These are phyloP conservation scores for Rhodinocichla rosea DNA, from an alignment of 2,113 vertebrate species.

Conservation along the genomic window DNA sequence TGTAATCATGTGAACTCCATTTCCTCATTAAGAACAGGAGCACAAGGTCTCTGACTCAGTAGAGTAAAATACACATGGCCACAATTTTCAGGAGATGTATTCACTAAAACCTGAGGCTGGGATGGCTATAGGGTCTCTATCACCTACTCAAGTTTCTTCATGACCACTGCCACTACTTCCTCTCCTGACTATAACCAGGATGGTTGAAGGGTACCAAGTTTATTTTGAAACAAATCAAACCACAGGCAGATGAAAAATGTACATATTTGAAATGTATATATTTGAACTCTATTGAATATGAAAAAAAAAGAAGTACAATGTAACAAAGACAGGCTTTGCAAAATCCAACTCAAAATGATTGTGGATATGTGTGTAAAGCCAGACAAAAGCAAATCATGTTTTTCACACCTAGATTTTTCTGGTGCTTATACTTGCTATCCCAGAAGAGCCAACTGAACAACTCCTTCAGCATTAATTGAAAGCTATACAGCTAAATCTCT, in stretches of 20 bases:
- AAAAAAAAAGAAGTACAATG: accelerated
- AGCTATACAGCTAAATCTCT: background rate
- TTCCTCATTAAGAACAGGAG: background rate
- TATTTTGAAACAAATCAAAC: background rate
- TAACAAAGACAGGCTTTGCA: background rate
- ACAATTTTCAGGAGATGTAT: background rate
- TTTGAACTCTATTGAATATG: background rate
- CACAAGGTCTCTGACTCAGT: accelerated
- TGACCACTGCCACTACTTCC: background rate
- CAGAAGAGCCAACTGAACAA: background rate
- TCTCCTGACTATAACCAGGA: background rate
- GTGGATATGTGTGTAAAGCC: background rate
- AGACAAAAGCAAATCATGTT: background rate
- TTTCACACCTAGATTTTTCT: background rate
- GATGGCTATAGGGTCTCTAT: background rate
- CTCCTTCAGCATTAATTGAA: background rate
- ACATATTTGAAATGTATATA: background rate
- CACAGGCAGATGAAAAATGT: background rate
- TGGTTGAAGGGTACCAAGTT: background rate
- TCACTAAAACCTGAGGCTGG: background rate
- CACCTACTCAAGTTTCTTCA: background rate
- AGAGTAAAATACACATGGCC: background rate
- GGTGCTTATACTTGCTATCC: background rate
- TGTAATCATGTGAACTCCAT: background rate
- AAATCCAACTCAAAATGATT: background rate